Evolutionary conservation across 30 jellyfish, hydroid and myxozoan genomes (phyloP).

Genomic region (Aurelia sp.): DNA sequence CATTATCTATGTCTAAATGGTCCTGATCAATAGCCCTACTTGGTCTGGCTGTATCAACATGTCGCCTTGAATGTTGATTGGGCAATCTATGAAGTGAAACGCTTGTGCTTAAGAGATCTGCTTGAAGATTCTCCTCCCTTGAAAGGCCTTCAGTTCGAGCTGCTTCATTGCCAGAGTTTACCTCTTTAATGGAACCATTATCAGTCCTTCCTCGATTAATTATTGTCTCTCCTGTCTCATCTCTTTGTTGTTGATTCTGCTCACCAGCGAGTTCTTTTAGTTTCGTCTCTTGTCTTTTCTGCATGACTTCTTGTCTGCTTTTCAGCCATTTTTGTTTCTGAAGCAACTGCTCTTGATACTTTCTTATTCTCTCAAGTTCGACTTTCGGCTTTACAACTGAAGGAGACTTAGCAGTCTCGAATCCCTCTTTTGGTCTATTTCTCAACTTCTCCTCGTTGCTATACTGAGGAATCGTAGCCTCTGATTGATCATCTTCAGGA

Average conservation of each 20-base stretch:
- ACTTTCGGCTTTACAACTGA: constrained; percentile 7
- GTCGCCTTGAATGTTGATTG: no score
- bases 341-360: constrained; percentile 61
- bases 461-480: not conserved
- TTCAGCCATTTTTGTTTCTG: constrained; percentile 64
- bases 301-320: constrained; percentile 60
- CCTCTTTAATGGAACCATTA: no score
- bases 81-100: no score
- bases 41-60: no score
- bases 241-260: not conserved
- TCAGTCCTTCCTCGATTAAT: no score
- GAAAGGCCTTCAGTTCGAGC: no score
- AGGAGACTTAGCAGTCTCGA: no score
- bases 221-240: not conserved
- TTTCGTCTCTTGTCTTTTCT: constrained; percentile 12
- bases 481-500: not conserved
- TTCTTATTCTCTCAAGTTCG: constrained; percentile 40
- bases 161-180: no score
- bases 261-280: not conserved
- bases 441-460: not conserved
- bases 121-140: no score
- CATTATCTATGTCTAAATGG: no score
- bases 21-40: no score
- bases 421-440: not conserved
- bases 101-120: no score